Base-by-base conservation (phyloP, 2,888 invertebrate genomes). In the Trilocha varians region DNA sequence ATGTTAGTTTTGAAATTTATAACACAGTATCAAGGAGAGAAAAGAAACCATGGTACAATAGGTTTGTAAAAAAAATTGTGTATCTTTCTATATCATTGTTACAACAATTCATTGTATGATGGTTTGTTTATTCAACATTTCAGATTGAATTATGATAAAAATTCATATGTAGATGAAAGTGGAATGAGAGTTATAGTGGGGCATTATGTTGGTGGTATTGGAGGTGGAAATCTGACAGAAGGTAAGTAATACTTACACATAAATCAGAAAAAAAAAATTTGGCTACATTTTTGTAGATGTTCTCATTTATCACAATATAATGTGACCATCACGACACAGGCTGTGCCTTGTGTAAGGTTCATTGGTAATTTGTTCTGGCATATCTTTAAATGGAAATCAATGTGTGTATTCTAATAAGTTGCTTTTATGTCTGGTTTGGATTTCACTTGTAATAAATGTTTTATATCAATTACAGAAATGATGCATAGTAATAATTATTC, bases 121-220 rank as follows among this genome's bases (percentile, higher is more conserved):
- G 5, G 3, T 8, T 18, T 13, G 5, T 18, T 11, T 16, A 9
- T 32, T 32, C n/a, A 38, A 15, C 15, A 38, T 75, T 70, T 25
- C 57, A 91, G 91, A 53, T 67, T 89, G 46, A 73, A 80, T 48
- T 88, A 84, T 52, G 87, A 89, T 61, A 90, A 91, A 65, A 88
- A 89, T 55, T 91, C 93, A 52, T 92, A 92, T 70, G 86, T 91
- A 16, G 92, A 93, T 70, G 87, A 87, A 42, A 87, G 87, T 65
- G 93, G 93, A n/a, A 90, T 94, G 72, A 91, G 91, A 65, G 93
- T 95, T 5, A 91, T 96, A 39, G 93, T 97, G 16, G 96, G 96
- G 1, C 95, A 95, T 75, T 97, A 95, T 74, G 89, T 95, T 58
- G 96, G 96, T 38, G 92, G 93, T 50, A 90, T 90, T 40, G 89